Base-by-base conservation (phyloP, 2,888 invertebrate genomes). In the Drosophila pegasa region DNA sequence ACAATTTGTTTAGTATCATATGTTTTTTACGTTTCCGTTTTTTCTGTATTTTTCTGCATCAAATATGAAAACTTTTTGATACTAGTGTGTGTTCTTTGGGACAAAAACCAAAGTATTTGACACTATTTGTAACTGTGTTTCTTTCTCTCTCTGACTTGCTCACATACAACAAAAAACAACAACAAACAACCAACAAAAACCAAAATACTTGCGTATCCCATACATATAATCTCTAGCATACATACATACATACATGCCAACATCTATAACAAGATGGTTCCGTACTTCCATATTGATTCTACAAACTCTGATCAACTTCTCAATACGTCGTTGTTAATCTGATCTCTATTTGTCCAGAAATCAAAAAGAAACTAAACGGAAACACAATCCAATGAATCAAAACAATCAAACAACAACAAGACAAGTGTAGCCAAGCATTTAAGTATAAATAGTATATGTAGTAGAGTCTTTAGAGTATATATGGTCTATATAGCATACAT, bases 91-190 rank as follows among this genome's bases (percentile, higher is more conserved):
- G 22, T 66, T 64, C 78, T 62, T 67, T 57, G 59, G 8, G n/a
- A 3, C 33, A 55, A 8, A n/a, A 58, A 57, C 43, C 43, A 47
- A 31, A 38, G 58, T 66, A 61, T 66, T 75, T 81, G 71, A 73
- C 78, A 77, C 70, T 76, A 81, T 66, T 82, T 80, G 80, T 73
- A 77, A 73, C 80, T 78, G 70, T 75, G 77, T 74, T 52, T 61
- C 18, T 48, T 48, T 48, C 29, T 48, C 31, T 48, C 29, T 48
- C 66, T 77, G 82, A 75, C 71, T 80, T 78, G 73, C 66, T 74
- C 79, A 85, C 71, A 83, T 64, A 67, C 68, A 64, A 66, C 41
- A 47, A 57, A 58, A 65, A 65, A 31, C 29, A 51, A 45, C 40
- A 40, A 40, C 25, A 27, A 43, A 50, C 25, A 4, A 45, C 16